Conservation (phyloP, 2,113 vertebrate genomes). For the Aphelocoma coerulescens region DNA sequence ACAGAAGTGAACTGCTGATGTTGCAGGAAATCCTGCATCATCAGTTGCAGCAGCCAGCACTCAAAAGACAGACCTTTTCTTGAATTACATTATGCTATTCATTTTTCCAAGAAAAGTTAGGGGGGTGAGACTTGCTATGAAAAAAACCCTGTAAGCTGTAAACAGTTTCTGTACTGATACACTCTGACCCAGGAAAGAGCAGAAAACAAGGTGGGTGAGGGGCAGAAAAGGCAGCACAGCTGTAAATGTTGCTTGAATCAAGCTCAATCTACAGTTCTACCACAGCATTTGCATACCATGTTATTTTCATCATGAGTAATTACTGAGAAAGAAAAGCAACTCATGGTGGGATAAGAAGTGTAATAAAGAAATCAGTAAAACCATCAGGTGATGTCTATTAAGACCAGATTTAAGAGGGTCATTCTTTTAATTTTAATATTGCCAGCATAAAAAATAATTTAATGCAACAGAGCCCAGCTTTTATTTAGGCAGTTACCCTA, state of each 20-base stretch:
- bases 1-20: background rate
- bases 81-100: background rate
- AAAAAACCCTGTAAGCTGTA: background rate
- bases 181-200: background rate
- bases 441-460: background rate
- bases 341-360: background rate
- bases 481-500: background rate
- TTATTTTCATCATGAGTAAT: slow-evolving; percentile 16
- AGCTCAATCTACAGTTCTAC: background rate
- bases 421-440: background rate
- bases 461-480: background rate
- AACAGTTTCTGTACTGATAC: background rate
- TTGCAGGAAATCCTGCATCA: background rate
- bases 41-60: background rate
- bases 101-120: background rate
- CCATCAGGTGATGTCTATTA: background rate
- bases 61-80: background rate
- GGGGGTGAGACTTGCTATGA: background rate
- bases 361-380: background rate
- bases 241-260: background rate
- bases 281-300: background rate
- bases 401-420: slow-evolving; percentile 1
- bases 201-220: background rate
- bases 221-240: background rate
- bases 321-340: slow-evolving; percentile 14